Evolutionary conservation across 2,888 invertebrate genomes (phyloP), one percentile per base, ranked within the genome.

Genomic region (Stenichneumon culpator): DNA sequence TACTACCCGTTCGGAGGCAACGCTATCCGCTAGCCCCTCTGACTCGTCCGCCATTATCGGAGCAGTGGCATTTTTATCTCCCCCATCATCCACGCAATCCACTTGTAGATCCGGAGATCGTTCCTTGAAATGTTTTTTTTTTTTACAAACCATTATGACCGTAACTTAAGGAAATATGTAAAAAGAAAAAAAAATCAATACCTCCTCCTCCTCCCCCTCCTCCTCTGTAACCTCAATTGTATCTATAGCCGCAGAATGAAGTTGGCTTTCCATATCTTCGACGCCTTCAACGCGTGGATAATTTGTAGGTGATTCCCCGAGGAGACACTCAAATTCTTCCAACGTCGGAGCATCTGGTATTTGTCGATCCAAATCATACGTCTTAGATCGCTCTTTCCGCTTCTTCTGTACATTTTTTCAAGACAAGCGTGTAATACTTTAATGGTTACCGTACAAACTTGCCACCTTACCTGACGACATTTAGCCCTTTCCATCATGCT

Each of bases 251-350:
- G 93, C 94, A 2, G 93, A 93, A 87, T 93, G 93, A 22, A 94
- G 88, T 85, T 94, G 93, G 68, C 94, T 93, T 81, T 94, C 94
- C 92, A 94, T 94, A 83, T 93, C 92, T 78, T 93, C 94, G 36
- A 94, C 89, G 3, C 93, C 93, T 87, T 93, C 93, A 16, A 92
- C 93, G 54, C 89, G 90, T 3, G 93, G 93, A 88, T 93, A 94
- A 89, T 93, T 93, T 9, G 93, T 93, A 0, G 93, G 93, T 0
- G 94, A 93, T 87, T 93, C 94, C 3, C 93, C 93, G 1, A 93
- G 90, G 7, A 94, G 86, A 72, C 93, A 94, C 75, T 94, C 94
- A 52, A 93, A 94, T 74, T 93, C 94, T 80, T 94, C 93, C 84
- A 93, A 77, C 0, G 93, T 94, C 50, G 93, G 93, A 54, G 92